phyloP scores from a whole-genome alignment of 2,113 vertebrate genomes.

The Pavo muticus region DNA sequence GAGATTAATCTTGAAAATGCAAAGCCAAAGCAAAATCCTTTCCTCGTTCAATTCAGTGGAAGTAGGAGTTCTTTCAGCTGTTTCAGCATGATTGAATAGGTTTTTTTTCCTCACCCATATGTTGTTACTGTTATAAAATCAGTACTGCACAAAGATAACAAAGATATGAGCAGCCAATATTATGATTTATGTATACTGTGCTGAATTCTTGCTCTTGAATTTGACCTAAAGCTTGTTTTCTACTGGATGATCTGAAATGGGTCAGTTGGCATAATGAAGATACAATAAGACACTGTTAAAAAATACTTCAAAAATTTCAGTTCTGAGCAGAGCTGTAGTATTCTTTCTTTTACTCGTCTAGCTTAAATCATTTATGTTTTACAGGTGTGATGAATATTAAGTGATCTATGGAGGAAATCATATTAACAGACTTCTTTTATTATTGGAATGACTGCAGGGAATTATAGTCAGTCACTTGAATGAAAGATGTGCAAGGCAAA shows the following conservation, averaged over 20 bases:
- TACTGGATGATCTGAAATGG: not conserved
- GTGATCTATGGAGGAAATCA: constrained; percentile 57
- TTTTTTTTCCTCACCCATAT: not conserved
- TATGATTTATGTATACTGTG: not conserved
- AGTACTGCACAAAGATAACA: not conserved
- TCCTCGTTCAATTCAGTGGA: not conserved
- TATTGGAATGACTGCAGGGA: constrained; percentile 53
- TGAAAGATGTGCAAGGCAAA: constrained; percentile 63
- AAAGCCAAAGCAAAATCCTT: not conserved
- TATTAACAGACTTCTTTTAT: constrained; percentile 63
- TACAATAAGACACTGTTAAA: constrained; percentile 25
- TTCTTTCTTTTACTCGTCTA: constrained; percentile 1
- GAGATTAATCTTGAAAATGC: not conserved
- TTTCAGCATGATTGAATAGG: not conserved
- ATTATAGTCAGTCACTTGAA: constrained; percentile 48
- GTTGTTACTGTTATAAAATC: not conserved
- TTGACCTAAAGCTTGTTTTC: constrained; percentile 28
- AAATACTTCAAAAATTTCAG: constrained; percentile 15
- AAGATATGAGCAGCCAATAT: not conserved
- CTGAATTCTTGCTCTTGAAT: not conserved
- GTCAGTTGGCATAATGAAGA: constrained; percentile 49
- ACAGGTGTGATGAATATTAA: constrained; percentile 69
- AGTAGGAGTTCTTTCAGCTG: not conserved
- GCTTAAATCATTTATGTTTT: constrained; percentile 58
- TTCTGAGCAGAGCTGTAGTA: constrained; percentile 2